Evolutionary conservation across 2,797 vertebrate species (phyloP).

Genomic region (Schizopygopsis pylzovi): DNA sequence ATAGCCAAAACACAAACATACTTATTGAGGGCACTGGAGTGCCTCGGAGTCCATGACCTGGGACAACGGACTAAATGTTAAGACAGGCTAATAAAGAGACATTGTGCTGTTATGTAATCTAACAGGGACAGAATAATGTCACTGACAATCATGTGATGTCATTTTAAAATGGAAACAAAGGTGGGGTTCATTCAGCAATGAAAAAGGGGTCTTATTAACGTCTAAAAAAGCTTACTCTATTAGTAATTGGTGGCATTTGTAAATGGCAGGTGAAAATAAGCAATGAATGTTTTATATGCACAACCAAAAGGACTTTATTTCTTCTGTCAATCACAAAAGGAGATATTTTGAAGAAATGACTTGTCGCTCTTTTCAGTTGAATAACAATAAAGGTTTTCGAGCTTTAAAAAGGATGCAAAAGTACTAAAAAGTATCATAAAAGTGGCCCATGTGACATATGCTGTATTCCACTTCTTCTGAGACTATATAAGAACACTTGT

Average conservation of each 20-base stretch:
- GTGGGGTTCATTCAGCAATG: not conserved
- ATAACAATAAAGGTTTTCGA: not conserved
- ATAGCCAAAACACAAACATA: conserved; percentile 50
- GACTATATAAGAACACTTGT: not conserved
- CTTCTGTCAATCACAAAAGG: not conserved
- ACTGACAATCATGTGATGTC: not conserved
- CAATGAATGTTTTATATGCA: not conserved
- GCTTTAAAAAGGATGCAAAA: not conserved
- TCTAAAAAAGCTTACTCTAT: not conserved
- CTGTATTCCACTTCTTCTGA: not conserved
- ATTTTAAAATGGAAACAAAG: conserved; percentile 1
- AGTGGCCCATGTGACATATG: not conserved
- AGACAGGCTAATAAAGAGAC: conserved; percentile 27
- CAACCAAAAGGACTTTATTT: not conserved
- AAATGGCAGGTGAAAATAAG: not conserved
- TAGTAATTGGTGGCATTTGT: not conserved
- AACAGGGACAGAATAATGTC: not conserved
- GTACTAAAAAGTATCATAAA: not conserved
- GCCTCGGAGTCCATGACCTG: conserved; percentile 27
- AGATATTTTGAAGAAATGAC: not conserved
- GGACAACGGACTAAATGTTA: conserved; percentile 14
- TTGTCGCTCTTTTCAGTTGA: not conserved
- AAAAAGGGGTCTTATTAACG: not conserved
- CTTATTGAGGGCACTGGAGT: conserved; percentile 34
- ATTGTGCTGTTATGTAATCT: conserved; percentile 19